A percentile compares a stretch with the other conserved stretches of the same genome.
phyloP scores from a whole-genome alignment of 1,140 invertebrate species.

The Drosophila prosaltans region DNA sequence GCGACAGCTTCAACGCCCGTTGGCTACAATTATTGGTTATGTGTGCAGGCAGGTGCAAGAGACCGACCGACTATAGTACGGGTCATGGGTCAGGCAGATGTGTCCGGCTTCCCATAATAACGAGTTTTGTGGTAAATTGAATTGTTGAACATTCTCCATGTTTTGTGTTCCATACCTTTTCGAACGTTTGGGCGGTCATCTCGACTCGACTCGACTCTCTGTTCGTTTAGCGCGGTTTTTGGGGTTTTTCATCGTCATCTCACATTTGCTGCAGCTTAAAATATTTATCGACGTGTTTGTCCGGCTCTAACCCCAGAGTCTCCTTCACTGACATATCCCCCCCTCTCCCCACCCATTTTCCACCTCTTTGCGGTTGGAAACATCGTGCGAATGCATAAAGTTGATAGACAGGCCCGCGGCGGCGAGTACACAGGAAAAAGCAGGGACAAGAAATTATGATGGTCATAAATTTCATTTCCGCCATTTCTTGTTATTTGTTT shows the following conservation, averaged over 20 bases:
- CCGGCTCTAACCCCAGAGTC: background rate
- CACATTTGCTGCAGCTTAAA: slow-evolving; percentile 32
- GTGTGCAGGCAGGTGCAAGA: slow-evolving; percentile 29
- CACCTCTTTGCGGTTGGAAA: background rate
- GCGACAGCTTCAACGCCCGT: slow-evolving; percentile 28
- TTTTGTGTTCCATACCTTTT: slow-evolving; percentile 16
- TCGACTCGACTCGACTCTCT: background rate
- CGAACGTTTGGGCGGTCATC: background rate
- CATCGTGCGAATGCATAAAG: slow-evolving; percentile 20
- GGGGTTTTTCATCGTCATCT: slow-evolving; percentile 18
- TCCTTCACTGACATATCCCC: too few relatives aligned
- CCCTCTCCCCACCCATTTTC: background rate
- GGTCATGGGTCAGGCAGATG: slow-evolving; percentile 24
- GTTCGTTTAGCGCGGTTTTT: slow-evolving; percentile 40
- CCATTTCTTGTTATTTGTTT: slow-evolving; percentile 23
- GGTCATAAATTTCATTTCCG: slow-evolving; percentile 38
- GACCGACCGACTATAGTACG: background rate
- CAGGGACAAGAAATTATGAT: slow-evolving; percentile 31
- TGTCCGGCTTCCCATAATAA: slow-evolving; percentile 48
- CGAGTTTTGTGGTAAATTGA: slow-evolving; percentile 64
- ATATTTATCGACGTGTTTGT: slow-evolving; percentile 30
- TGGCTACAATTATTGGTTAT: slow-evolving; percentile 59
- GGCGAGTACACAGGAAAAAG: slow-evolving; percentile 14
- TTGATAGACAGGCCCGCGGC: slow-evolving; percentile 21
- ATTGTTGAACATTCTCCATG: slow-evolving; percentile 51